Base-by-base conservation (phyloP, 2,888 invertebrate genomes). In the Physocephala rufipes region DNA sequence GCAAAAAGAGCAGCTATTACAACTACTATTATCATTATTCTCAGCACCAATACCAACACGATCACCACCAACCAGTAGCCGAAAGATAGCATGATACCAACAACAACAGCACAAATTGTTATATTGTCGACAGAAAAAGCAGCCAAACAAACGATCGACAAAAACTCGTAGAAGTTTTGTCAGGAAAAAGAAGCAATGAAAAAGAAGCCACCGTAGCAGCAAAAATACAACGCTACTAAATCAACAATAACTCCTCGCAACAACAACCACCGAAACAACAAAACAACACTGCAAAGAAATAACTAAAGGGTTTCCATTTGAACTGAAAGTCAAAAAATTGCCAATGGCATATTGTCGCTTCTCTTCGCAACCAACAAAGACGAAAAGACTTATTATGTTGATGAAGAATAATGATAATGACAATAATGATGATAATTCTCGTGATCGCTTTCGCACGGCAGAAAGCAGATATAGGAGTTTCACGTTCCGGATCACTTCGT, bases 51-150 rank as follows among this genome's bases (percentile, higher is more conserved):
- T 15, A 51, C 16, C 51, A 51, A 51, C 51, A 51, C 51, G 51
- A 51, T 4, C 16, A n/a, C 16, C n/a, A n/a, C n/a, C n/a, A n/a
- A n/a, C n/a, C n/a, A n/a, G n/a, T n/a, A n/a, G n/a, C n/a, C n/a
- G n/a, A n/a, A n/a, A n/a, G n/a, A n/a, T 12, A 26, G 15, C 30
- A 51, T 36, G 51, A 49, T 30, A 65, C 16, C 66, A 66, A 65
- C 26, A 65, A 51, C 49, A 66, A 66, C 66, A 66, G 30, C 65
- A 62, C 30, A 26, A 61, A 61, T n/a, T 9, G 9, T 36, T 36
- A 36, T 36, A 9, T 7, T 36, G 36, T 7, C 36, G 36, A 3
- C 36, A 7, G 19, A n/a, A 64, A 36, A 62, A 70, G 63, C 53
- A 70, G 61, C 43, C 30, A 28, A 26, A 47, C 21, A 45, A 3